phyloP scores from a whole-genome alignment of 2,888 invertebrate genomes.

The Sphaerophoria rueppellii region DNA sequence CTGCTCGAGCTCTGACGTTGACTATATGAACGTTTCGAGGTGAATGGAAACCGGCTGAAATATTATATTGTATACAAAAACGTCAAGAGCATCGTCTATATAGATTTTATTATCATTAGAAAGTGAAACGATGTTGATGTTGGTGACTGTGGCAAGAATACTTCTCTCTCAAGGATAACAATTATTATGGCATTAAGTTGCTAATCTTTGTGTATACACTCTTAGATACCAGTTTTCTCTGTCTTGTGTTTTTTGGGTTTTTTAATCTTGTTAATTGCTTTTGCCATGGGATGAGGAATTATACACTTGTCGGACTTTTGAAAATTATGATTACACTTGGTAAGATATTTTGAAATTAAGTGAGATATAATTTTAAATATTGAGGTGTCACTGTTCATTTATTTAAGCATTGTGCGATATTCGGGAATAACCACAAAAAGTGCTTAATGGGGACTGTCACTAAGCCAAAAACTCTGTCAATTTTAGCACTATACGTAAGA shows the following conservation, averaged over 20 bases:
- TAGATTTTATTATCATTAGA: neutral
- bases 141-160: slow-evolving; percentile 39
- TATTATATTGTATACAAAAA: neutral
- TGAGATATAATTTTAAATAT: slow-evolving; percentile 9
- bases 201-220: slow-evolving; percentile 36
- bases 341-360: slow-evolving; percentile 14
- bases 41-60: slow-evolving; percentile 23
- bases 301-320: slow-evolving; percentile 48
- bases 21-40: slow-evolving; percentile 41
- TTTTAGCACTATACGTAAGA: no score
- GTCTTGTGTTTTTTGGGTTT: slow-evolving; percentile 37
- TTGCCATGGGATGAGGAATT: slow-evolving; percentile 59
- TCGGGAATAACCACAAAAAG: no score
- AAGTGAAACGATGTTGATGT: slow-evolving; percentile 6
- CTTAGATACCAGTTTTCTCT: slow-evolving; percentile 21
- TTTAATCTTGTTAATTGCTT: slow-evolving; percentile 69
- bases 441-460: no score
- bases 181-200: slow-evolving; percentile 54
- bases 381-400: neutral
- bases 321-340: slow-evolving; percentile 28
- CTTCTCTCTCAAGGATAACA: slow-evolving; percentile 41
- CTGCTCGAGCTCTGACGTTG: slow-evolving; percentile 19
- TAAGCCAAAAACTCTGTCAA: no score
- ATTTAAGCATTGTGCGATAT: no score
- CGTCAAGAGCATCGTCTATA: no score